These are phyloP conservation scores for Toxotes chatareus DNA, from an alignment of 2,113 vertebrate species.

Conservation along the genomic window DNA sequence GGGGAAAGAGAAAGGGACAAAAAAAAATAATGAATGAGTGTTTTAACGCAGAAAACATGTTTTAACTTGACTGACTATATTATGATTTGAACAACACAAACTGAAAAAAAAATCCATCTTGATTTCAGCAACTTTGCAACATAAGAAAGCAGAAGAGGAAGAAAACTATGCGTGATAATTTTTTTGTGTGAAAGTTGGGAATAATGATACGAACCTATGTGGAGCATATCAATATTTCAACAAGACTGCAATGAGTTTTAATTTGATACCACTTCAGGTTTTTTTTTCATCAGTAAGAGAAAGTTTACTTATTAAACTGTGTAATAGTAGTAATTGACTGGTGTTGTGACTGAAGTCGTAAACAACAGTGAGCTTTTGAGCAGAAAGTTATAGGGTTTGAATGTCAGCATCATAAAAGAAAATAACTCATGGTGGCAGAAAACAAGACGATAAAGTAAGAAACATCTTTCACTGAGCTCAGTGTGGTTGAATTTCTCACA, in stretches of 20 bases:
- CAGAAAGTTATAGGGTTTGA: neutral
- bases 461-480: neutral
- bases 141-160: neutral
- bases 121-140: neutral
- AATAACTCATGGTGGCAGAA: neutral
- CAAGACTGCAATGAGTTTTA: constrained; percentile 8
- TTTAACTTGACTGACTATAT: too few relatives aligned
- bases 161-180: neutral
- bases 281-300: constrained; percentile 3
- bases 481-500: neutral
- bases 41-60: neutral
- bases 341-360: neutral
- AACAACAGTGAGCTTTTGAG: neutral
- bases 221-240: constrained; percentile 13
- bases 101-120: neutral
- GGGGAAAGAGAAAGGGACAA: neutral
- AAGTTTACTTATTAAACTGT: neutral
- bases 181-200: too few relatives aligned
- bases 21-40: neutral
- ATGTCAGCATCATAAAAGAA: neutral
- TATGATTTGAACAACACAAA: neutral
- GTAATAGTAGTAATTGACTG: neutral
- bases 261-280: neutral
- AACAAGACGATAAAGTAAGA: neutral
- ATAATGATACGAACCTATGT: neutral